A percentile compares a stretch with the other conserved stretches of the same genome.
These are phyloP conservation scores for Tineola bisselliella DNA, from an alignment of 2,888 invertebrate species.

Conservation along the genomic window DNA sequence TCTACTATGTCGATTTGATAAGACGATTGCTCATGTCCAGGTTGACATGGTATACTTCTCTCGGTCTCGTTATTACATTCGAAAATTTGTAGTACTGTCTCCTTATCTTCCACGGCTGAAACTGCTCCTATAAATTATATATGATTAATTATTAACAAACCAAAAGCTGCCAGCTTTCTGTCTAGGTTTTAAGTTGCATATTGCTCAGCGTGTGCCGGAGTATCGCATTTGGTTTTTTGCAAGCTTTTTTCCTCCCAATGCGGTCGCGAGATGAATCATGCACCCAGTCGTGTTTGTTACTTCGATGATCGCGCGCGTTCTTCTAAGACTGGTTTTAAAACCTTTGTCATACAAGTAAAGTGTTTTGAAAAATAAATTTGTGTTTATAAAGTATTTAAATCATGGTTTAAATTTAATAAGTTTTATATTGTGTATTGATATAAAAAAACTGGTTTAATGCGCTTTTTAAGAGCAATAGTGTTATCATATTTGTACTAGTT, in stretches of 20 bases:
- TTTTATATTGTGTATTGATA: slow-evolving; percentile 19
- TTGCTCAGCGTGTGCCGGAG: slow-evolving; percentile 8
- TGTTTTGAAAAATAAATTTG: slow-evolving; percentile 11
- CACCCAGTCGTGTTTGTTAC: slow-evolving; percentile 39
- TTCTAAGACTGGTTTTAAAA: slow-evolving; percentile 19
- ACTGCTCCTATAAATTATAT: no score
- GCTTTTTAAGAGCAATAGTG: neutral
- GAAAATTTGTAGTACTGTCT: neutral
- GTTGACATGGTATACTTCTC: no score
- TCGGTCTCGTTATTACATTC: no score
- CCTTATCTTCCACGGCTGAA: neutral
- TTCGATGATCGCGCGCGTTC: slow-evolving; percentile 27
- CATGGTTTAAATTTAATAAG: slow-evolving; percentile 16
- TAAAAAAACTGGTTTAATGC: slow-evolving; percentile 16
- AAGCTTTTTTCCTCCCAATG: slow-evolving; percentile 28
- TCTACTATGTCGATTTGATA: no score
- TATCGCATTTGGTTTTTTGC: slow-evolving; percentile 21
- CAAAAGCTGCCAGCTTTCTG: neutral
- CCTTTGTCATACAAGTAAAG: neutral
- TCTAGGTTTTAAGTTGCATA: slow-evolving; percentile 2
- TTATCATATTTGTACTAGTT: neutral
- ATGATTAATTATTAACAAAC: no score
- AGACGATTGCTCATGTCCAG: no score
- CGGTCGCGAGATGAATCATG: slow-evolving; percentile 45
- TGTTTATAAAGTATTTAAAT: neutral